Conservation (phyloP, 2,113 vertebrate species). For the Pluvialis apricaria region DNA sequence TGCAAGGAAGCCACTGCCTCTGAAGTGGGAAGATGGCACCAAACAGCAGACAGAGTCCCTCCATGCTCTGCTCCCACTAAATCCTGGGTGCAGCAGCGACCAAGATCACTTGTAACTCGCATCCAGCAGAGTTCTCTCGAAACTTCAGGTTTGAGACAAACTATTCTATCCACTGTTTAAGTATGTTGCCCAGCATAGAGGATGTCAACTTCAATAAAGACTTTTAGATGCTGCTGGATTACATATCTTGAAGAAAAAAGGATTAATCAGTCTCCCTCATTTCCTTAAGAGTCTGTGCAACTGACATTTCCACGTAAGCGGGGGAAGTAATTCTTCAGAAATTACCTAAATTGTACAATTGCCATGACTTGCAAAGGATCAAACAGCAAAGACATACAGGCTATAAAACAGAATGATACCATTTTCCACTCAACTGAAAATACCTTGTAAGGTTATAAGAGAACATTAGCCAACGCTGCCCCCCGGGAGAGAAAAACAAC, state of each 20-base stretch:
- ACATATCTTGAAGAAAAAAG: not conserved
- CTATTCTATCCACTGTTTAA: not conserved
- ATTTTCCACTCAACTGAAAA: not conserved
- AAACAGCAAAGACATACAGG: not conserved
- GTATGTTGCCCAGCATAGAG: not conserved
- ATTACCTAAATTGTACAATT: not conserved
- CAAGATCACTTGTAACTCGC: not conserved
- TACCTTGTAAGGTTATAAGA: not conserved
- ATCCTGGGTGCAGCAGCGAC: not conserved
- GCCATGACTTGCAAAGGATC: not conserved
- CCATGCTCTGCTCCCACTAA: accelerated
- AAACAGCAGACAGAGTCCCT: not conserved
- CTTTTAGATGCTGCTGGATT: not conserved
- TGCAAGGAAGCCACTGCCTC: not conserved
- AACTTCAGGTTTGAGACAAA: not conserved
- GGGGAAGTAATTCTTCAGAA: not conserved
- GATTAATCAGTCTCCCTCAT: not conserved
- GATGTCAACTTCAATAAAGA: not conserved
- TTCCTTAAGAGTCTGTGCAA: not conserved
- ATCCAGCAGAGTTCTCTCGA: not conserved
- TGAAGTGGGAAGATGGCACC: not conserved
- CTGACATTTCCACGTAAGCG: not conserved
- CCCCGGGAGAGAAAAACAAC: too few relatives aligned
- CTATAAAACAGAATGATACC: not conserved
- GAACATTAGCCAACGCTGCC: not conserved